Percentiles rank a stretch among this genome's conserved stretches.
Conservation (phyloP, 2,797 vertebrate genomes). For the Ambastaia sidthimunki region DNA sequence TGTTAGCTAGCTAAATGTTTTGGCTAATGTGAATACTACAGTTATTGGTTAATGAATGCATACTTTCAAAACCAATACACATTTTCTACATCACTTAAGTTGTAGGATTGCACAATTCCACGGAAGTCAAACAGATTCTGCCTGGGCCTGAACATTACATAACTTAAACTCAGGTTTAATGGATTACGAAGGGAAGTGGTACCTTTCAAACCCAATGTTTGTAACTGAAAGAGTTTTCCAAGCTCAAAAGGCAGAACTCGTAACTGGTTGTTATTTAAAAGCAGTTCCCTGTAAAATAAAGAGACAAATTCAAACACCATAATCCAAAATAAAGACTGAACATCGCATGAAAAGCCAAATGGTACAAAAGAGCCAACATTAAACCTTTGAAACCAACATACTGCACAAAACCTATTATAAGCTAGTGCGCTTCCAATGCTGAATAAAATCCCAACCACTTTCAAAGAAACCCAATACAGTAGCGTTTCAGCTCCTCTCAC, state of each 20-base stretch:
- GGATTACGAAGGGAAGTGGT: conserved; percentile 51
- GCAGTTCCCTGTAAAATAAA: conserved; percentile 90
- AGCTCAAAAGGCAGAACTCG: conserved; percentile 99
- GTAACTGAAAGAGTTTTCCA: conserved; percentile 99
- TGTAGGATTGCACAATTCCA: no score
- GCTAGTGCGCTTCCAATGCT: conserved; percentile 5
- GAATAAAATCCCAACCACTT: conserved; percentile 23
- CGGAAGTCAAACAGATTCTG: not conserved
- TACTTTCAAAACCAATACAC: no score
- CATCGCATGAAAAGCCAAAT: not conserved
- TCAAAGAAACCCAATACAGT: conserved; percentile 9
- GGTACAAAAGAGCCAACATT: not conserved
- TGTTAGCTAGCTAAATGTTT: no score
- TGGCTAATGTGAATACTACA: no score
- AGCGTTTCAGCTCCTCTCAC: conserved; percentile 10
- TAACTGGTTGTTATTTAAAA: conserved; percentile 99
- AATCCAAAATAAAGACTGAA: not conserved
- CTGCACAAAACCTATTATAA: conserved; percentile 3
- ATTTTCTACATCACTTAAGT: no score
- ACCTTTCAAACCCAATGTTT: conserved; percentile 99
- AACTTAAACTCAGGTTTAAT: not conserved
- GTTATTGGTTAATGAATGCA: no score
- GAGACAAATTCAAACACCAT: conserved; percentile 59
- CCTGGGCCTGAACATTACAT: not conserved
- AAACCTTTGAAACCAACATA: not conserved